These are phyloP conservation scores for Brenthis hecate DNA, from an alignment of 2,888 invertebrate genomes.

Conservation along the genomic window DNA sequence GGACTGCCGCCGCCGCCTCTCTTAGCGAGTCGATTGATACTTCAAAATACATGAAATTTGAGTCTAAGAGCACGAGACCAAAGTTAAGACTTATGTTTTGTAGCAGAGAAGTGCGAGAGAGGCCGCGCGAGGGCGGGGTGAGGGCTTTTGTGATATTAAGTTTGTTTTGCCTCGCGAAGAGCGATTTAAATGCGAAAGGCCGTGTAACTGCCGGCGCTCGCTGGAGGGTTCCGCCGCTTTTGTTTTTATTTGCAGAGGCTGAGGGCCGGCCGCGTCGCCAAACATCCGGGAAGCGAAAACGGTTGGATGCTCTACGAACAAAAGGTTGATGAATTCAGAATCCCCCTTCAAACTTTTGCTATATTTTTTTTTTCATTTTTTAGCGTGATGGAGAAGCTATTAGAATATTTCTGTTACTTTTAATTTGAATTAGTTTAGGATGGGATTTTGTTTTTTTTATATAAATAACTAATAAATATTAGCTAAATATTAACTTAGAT, in stretches of 20 bases:
- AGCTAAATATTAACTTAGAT: no score
- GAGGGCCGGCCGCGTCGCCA: slow-evolving; percentile 41
- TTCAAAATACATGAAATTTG: slow-evolving; percentile 11
- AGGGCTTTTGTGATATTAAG: slow-evolving; percentile 50
- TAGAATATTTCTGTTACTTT: not conserved
- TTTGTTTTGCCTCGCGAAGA: slow-evolving; percentile 59
- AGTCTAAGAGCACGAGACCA: slow-evolving; percentile 3
- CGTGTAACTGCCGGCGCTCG: slow-evolving; percentile 29
- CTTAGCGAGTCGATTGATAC: not conserved
- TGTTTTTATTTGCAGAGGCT: slow-evolving; percentile 50
- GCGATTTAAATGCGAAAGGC: slow-evolving; percentile 58
- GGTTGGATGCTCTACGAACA: slow-evolving; percentile 18
- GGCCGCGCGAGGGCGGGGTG: slow-evolving; percentile 3
- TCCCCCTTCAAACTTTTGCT: slow-evolving; percentile 8
- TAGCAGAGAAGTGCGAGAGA: not conserved
- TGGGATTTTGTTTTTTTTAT: no score
- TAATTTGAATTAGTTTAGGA: no score
- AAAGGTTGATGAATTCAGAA: slow-evolving; percentile 5
- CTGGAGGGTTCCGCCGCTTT: slow-evolving; percentile 41
- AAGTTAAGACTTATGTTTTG: not conserved
- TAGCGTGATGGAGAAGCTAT: not conserved
- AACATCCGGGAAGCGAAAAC: slow-evolving; percentile 41
- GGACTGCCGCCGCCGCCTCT: not conserved
- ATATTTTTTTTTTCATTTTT: not conserved
- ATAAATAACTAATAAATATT: no score